Percentiles rank a stretch among this genome's conserved stretches.
These are phyloP conservation scores for Chrysomela aeneicollis DNA, from an alignment of 2,888 invertebrate species.

Conservation along the genomic window DNA sequence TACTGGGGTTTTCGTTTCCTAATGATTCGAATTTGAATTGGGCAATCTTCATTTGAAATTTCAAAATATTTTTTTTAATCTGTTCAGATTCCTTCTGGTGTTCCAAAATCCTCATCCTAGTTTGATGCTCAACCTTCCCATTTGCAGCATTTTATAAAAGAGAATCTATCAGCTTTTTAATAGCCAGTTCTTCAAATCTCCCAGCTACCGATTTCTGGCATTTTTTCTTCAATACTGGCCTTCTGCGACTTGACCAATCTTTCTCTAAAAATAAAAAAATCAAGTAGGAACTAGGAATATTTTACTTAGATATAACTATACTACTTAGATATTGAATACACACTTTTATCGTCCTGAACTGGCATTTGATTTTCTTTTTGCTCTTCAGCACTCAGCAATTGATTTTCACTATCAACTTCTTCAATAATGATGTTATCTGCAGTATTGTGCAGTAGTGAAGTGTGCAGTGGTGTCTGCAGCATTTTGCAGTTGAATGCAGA, in stretches of 20 bases:
- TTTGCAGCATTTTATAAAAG: not conserved
- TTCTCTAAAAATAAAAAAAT: not conserved
- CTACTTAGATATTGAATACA: too few relatives aligned
- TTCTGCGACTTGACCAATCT: not conserved
- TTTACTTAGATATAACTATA: too few relatives aligned
- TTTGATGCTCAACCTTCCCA: not conserved
- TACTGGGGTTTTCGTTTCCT: not conserved
- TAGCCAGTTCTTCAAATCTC: not conserved
- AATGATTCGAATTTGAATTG: not conserved
- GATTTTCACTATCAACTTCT: not conserved
- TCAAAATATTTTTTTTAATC: not conserved
- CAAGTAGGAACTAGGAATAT: not conserved
- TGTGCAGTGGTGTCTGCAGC: not conserved
- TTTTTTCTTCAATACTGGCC: not conserved
- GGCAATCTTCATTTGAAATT: not conserved
- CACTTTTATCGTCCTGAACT: not conserved
- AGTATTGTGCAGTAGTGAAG: not conserved
- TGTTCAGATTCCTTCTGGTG: not conserved
- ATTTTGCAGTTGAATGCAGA: not conserved
- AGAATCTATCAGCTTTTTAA: not conserved
- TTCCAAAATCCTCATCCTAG: not conserved
- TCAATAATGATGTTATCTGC: not conserved
- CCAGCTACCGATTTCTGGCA: slow-evolving; percentile 3
- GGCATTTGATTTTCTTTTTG: not conserved
- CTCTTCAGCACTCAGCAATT: not conserved